Base-by-base conservation (phyloP, 2,888 invertebrate genomes). In the Leptinotarsa peninsularis region DNA sequence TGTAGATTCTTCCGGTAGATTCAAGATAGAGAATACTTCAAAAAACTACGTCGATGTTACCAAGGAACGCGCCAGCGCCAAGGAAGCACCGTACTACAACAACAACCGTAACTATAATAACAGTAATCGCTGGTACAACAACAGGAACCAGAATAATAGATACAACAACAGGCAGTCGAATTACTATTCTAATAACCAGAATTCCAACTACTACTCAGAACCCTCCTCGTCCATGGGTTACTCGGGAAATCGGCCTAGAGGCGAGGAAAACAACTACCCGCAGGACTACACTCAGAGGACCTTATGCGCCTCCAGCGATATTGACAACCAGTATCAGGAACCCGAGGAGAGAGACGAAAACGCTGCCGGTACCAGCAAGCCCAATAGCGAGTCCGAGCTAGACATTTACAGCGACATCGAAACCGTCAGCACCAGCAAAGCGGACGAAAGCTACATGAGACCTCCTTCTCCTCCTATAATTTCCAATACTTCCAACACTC, bases 371-470 rank as follows among this genome's bases (percentile, higher is more conserved):
- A 60, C 49, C 15, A 82, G 80, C 54, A 82, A 82, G 33, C 80
- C 82, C 18, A 81, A 77, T n/a, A 86, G 85, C 43, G 89, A 89
- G 21, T 89, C 89, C 3, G 91, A 92, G 77, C 88, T 91, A 56
- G 92, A 93, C 81, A 90, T 92, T 79, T 93, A 92, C 82, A 91
- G 91, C 78, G 92, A 93, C 79, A 91, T 92, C 66, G 83, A 92
- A 83, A 89, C 89, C 1, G 88, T 87, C 79, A 67, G 81, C 76
- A 78, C 84, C 75, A 88, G 88, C 49, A 87, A 86, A 66, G 85
- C 84, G 1, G 86, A 87, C 66, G 86, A 86, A 14, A 75, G 77
- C 23, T 74, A 76, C 15, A 58, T 68, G 13, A 75, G 71, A 66
- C 74, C 76, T 14, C 73, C 78, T 21, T 76, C 79, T 50, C 81